These are phyloP conservation scores for Centropus bengalensis DNA, from an alignment of 2,113 vertebrate species.

Conservation along the genomic window DNA sequence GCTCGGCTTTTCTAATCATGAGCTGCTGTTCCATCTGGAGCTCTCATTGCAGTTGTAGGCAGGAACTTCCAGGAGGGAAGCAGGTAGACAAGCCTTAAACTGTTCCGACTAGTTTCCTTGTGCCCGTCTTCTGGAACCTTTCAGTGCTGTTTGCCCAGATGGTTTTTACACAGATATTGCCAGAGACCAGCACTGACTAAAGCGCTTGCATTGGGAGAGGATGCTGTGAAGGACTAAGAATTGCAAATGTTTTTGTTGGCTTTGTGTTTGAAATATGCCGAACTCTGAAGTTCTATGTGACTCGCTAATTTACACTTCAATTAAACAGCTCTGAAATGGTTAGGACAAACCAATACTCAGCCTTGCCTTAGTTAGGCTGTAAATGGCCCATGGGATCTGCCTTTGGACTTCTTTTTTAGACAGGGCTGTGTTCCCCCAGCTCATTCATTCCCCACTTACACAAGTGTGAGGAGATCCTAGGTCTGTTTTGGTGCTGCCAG, in stretches of 20 bases:
- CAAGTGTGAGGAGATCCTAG: neutral
- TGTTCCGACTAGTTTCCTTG: neutral
- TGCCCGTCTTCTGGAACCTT: neutral
- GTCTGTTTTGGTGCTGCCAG: slow-evolving; percentile 8
- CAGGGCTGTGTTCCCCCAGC: neutral
- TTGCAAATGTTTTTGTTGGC: neutral
- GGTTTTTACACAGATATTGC: neutral
- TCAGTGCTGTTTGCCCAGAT: neutral
- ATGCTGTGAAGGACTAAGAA: neutral
- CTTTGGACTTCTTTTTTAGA: neutral
- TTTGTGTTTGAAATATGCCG: neutral
- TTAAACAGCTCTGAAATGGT: neutral
- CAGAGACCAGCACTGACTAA: neutral
- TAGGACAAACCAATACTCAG: neutral
- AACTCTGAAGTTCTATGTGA: neutral
- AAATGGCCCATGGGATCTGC: neutral
- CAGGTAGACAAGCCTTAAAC: neutral
- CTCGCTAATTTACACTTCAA: neutral
- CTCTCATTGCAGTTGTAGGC: neutral
- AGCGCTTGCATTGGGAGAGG: neutral
- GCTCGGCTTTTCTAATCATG: neutral
- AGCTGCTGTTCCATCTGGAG: neutral
- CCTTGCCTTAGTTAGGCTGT: neutral
- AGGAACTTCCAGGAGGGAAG: neutral
- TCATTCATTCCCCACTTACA: neutral